Evolutionary conservation across 2,113 vertebrate species (phyloP), one percentile per base, ranked within the genome.

Genomic region (Planiliza haematocheilus): DNA sequence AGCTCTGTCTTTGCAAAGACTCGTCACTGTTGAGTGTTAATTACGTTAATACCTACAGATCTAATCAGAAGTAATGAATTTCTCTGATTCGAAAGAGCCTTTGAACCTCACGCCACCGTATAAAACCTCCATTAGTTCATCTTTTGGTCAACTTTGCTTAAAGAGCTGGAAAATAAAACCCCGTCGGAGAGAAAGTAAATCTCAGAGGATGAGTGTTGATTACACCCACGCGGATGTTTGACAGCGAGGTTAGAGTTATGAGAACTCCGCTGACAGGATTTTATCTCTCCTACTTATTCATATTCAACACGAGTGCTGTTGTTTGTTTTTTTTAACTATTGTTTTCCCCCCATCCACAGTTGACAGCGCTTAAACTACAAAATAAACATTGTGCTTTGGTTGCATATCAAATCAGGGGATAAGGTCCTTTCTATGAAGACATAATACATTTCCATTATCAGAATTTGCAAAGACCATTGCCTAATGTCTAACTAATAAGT

Each of bases 181-280:
- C 43, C 64, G 72, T 51, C 1, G 4, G 34, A 48, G 12, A 70
- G 39, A 63, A 52, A 34, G 52, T 62, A 39, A 56, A 70, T 61
- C 14, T 41, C n/a, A 66, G 36, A 57, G 59, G 21, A 61, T 20
- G 12, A 62, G 56, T 57, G 70, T 11, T 41, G 24, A 77, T 74
- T 70, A 66, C 69, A 45, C 41, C 36, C 72, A 62, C 71, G 0
- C 34, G 57, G 24, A 37, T 64, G 80, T 82, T 70, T 79, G 70
- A 86, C 61, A 74, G 58, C 3, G 66, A 75, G 65, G 65, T 73
- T 69, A 43, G 18, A 72, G 42, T 57, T 36, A 45, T 39, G 12
- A 67, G 20, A 82, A 69, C 60, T 65, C 46, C 43, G 18, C 51
- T 67, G 58, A 37, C 55, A 65, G 50, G 11, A 30, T 73, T 79